Percentiles rank a stretch among this genome's conserved stretches.
phyloP scores from a whole-genome alignment of 2,797 vertebrate species.

The Rhincodon typus region DNA sequence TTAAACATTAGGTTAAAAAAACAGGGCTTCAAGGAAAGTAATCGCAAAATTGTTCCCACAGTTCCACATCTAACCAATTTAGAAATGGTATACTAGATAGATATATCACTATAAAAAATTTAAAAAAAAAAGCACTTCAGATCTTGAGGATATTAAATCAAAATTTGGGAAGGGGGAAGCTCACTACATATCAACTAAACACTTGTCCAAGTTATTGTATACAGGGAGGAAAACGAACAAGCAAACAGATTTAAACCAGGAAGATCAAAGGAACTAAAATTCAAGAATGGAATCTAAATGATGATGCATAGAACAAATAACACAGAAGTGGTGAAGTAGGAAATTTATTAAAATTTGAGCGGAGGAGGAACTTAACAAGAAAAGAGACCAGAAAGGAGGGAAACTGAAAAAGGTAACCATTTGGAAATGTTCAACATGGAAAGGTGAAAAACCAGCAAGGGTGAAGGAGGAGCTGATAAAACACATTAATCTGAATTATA shows the following conservation, averaged over 20 bases:
- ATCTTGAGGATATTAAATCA: not conserved
- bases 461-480: no score
- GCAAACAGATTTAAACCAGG: not conserved
- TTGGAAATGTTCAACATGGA: not conserved
- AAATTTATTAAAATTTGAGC: not conserved
- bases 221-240: not conserved
- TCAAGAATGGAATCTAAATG: not conserved
- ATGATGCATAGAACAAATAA: not conserved
- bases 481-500: not conserved
- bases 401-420: not conserved
- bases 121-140: not conserved
- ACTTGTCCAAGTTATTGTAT: not conserved
- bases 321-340: not conserved
- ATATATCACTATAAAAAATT: not conserved
- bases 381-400: not conserved
- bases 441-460: not conserved
- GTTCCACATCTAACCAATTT: not conserved
- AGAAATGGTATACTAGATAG: not conserved
- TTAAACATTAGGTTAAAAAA: not conserved
- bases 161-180: not conserved
- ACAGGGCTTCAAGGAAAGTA: not conserved
- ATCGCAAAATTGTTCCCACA: not conserved
- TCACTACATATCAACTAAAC: not conserved
- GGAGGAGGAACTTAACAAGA: not conserved
- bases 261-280: not conserved